Evolutionary conservation across 2,797 vertebrate species (phyloP).

Genomic region (Gila robusta): DNA sequence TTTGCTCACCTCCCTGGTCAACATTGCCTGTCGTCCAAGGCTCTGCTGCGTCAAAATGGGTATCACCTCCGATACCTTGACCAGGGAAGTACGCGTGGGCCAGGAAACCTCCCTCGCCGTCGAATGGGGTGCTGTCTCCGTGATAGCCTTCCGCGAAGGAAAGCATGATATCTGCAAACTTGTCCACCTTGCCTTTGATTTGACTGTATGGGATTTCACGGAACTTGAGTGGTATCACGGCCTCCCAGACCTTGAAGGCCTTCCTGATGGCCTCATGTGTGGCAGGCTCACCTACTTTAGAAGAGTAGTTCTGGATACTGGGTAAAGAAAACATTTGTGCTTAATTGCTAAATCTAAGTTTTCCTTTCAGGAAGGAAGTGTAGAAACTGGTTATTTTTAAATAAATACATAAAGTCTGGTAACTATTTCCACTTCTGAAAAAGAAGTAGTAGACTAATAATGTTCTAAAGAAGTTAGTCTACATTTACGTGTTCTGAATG

Average conservation of each 20-base stretch:
- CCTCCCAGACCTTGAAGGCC: constrained; percentile 89
- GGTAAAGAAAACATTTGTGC: not conserved
- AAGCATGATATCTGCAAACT: constrained; percentile 93
- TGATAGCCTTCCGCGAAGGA: constrained; percentile 92
- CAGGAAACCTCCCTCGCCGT: constrained; percentile 91
- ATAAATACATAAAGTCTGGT: not conserved
- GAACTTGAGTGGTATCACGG: constrained; percentile 84
- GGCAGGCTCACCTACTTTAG: constrained; percentile 86
- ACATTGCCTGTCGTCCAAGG: constrained; percentile 88
- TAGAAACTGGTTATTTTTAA: not conserved
- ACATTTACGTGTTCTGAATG: not conserved
- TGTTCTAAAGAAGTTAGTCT: not conserved
- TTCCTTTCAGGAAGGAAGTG: not conserved
- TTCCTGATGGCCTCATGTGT: constrained; percentile 87
- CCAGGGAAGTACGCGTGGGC: constrained; percentile 95
- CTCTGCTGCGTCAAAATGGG: constrained; percentile 91
- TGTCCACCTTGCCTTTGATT: constrained; percentile 82
- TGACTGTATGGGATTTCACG: constrained; percentile 87
- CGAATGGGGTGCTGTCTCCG: constrained; percentile 93
- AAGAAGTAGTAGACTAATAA: not conserved
- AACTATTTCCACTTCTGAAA: not conserved
- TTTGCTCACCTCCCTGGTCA: constrained; percentile 85
- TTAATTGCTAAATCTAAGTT: not conserved
- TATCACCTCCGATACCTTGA: constrained; percentile 90
- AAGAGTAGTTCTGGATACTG: constrained; percentile 94